Evolutionary conservation across 2,797 vertebrate species (phyloP), one percentile per base, ranked within the genome.

Genomic region (Danionella dracula): DNA sequence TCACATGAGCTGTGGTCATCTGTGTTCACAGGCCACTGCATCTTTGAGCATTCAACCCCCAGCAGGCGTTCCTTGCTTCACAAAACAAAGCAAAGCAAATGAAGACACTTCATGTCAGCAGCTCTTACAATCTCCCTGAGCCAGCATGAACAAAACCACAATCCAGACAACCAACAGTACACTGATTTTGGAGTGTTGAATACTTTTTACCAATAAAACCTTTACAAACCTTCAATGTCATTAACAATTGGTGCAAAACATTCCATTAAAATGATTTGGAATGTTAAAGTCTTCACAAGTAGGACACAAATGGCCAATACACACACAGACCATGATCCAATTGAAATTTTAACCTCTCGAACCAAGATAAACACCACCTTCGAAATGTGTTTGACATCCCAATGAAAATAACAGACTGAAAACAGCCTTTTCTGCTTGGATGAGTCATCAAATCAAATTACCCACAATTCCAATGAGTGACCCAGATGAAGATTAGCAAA

Each of bases 391-490:
- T 45, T 37, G 8, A 21, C 8, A 12, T 27, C 40, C 16, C 46
- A 31, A 23, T 53, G 21, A 44, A 45, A 42, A 60, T 45, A 8
- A 13, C 21, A 12, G 27, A 42, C 4, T 17, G 32, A 51, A 51
- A 69, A 48, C 5, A 4, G 31, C 19, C 34, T 64, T 50, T 32
- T 60, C 37, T 41, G 51, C 58, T 19, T 54, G 57, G 46, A 21
- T 63, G 51, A 76, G 16, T 70, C 67, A 76, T 70, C 34, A 50
- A 63, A 51, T 48, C 50, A 57, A 54, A 69, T 57, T 41, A 67
- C 35, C 19, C 29, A 65, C 58, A 71, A 48, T 68, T 71, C 41
- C 51, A 40, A 45, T 17, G 23, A 73, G 45, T 48, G 37, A 56
- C 62, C 61, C 37, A 62, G 21, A 66, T 61, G 65, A 59, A 34